Evolutionary conservation across 2,888 invertebrate species (phyloP), one percentile per base, ranked within the genome.

Genomic region (Epinotia ramella): DNA sequence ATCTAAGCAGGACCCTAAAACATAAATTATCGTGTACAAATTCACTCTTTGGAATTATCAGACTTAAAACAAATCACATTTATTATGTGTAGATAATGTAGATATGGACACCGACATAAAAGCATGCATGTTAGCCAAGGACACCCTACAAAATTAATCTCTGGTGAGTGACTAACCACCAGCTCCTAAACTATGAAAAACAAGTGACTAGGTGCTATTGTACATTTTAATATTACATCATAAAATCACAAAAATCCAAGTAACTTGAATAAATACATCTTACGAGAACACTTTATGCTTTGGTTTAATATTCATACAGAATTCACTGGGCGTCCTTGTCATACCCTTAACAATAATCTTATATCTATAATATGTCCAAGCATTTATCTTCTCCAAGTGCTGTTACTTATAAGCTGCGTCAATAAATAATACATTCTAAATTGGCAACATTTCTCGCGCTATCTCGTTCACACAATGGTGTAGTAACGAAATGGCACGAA

Each of bases 61-160:
- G 91, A 91, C 91, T 91, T 88, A 76, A 81, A 82, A 82, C 82
- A 85, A 87, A 89, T 84, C 82, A 85, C 83, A 82, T 79, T 78
- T 77, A 73, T 81, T 81, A 79, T 77, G 73, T 40, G 59, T 70
- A 82, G 77, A 82, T 81, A 82, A 70, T 40, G 59, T 70, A 82
- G 77, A 82, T 81, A 82, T 81, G 80, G 80, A 80, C 79, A 80
- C 68, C 66, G 67, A 77, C 77, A 77, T 75, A 80, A 66, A 78
- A 53, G 18, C 65, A 73, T 73, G 44, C 62, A 63, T 60, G 49
- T 62, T 13, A 56, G 44, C 20, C 62, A 63, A 67, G 68, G 62
- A 68, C 56, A 56, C 62, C 73, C 53, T 56, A 40, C 24, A 66
- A 66, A 18, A 2, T 9, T 57, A 2, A 11, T 20, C 20, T 20